phyloP scores from a whole-genome alignment of 2,888 invertebrate genomes.

The Conistra vaccinii region DNA sequence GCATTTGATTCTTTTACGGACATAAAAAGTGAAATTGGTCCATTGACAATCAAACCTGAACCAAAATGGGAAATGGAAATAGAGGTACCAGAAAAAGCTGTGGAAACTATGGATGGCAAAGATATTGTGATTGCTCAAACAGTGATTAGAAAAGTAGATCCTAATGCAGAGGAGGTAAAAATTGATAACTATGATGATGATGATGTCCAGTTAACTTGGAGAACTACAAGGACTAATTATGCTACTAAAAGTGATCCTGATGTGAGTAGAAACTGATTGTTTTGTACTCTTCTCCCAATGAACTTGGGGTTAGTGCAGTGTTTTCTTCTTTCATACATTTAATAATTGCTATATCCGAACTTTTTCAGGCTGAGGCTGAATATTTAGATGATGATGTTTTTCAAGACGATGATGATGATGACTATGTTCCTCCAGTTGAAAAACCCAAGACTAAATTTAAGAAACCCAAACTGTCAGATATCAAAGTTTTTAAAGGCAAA shows the following conservation, averaged over 20 bases:
- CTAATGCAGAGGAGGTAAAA: constrained; percentile 70
- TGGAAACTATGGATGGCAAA: constrained; percentile 80
- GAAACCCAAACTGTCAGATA: constrained; percentile 84
- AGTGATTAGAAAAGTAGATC: constrained; percentile 87
- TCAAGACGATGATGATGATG: constrained; percentile 86
- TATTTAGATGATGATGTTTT: constrained; percentile 85
- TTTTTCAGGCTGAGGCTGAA: constrained; percentile 80
- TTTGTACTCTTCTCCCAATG: neutral
- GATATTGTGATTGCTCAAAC: constrained; percentile 88
- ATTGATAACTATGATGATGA: constrained; percentile 58
- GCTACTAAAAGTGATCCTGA: constrained; percentile 71
- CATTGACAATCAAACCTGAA: constrained; percentile 82
- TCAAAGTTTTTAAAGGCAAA: constrained; percentile 85
- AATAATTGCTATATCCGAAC: neutral
- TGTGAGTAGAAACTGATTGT: constrained; percentile 72
- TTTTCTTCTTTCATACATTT: neutral
- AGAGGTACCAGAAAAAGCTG: constrained; percentile 76
- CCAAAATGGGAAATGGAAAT: constrained; percentile 89
- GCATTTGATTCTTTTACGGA: constrained; percentile 88
- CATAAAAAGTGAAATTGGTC: constrained; percentile 88
- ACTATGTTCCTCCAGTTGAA: constrained; percentile 83
- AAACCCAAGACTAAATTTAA: constrained; percentile 83
- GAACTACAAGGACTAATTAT: constrained; percentile 67
- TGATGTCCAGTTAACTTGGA: constrained; percentile 81
- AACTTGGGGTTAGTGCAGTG: neutral